Evolutionary conservation across 2,888 invertebrate genomes (phyloP), one percentile per base, ranked within the genome.

Genomic region (Oeneis ivallda): DNA sequence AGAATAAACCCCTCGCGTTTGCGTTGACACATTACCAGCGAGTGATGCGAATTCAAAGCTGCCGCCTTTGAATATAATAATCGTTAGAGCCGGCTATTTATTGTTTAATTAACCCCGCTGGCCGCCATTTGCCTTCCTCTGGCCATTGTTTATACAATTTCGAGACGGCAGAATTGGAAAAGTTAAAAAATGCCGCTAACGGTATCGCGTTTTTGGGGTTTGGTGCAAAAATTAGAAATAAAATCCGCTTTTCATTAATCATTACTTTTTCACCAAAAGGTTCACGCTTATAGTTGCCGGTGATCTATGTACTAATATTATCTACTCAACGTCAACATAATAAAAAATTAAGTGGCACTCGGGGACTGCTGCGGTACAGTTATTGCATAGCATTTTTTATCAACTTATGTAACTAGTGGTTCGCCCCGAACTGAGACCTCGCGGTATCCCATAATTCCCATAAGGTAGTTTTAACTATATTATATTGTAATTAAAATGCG

Each of bases 21-120:
- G 71, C 78, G 84, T 84, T 90, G 91, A 91, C 89, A 90, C 89
- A 89, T 89, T 88, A 89, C 89, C 73, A 67, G 84, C 84, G 86
- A 92, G 86, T 90, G 91, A 91, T 91, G 90, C 85, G 89, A 91
- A 90, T 91, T 86, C 89, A 90, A 88, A 92, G 84, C 82, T 83
- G 83, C 78, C 79, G 75, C 79, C 83, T 88, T 87, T 86, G 85
- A 89, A 89, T 87, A 89, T 86, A 86, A 89, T 89, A 89, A 88
- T 84, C 85, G 86, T 89, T 84, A 84, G 68, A 66, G 67, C 70
- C 71, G 76, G 80, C 85, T 91, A 90, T 92, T 92, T 91, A 92
- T 92, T 84, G 90, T 89, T 91, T 90, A 91, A 92, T 92, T 90
- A 90, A 82, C 85, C 82, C 81, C 78, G 68, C 66, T 72, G 72